Base-by-base conservation (phyloP, 2,113 vertebrate species). In the Semicossyphus pulcher region DNA sequence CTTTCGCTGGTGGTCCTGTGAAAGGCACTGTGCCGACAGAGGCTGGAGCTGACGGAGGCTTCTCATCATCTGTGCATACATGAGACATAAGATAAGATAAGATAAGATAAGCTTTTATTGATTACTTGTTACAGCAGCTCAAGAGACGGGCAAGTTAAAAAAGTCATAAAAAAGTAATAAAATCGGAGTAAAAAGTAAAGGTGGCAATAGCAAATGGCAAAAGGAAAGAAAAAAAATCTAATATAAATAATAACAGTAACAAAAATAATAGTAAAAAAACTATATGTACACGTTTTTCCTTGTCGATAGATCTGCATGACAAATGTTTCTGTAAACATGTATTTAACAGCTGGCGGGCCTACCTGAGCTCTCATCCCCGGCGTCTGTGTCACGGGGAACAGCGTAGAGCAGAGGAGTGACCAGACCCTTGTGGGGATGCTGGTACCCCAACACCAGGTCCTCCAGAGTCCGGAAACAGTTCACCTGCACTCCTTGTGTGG, bases 351-450 rank as follows among this genome's bases (percentile, higher is more conserved):
- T 37, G n/a, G 14, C 3, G 5, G n/a, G 36, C 89, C 88, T 66
- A 96, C 95, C 95, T 62, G 93, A 94, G 86, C 94, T 95, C 70
- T 95, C 94, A 0, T 93, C 90, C 0, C 85, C 92, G 0, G 47
- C 57, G 39, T 92, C 92, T 2, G 78, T 52, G 0, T 92, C 90
- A 2, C 84, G 83, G 28, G 71, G 86, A 71, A 95, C 95, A 7
- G 95, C 91, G 67, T 94, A 94, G 36, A 94, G 93, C 72, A 97
- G 90, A 0, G 95, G 90, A 0, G 88, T 93, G 59, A 95, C 94
- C 79, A 97, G 84, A 62, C 96, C 96, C 15, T 95, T 96, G 88
- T 95, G 93, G n/a, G 95, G 94, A 44, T 96, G 91, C 86, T 95
- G 94, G 85, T 97, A 96, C 47, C 94, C 94, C 0, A 88, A 39